Evolutionary conservation across 2,888 invertebrate species (phyloP).

Genomic region (Ormyrus rosae): DNA sequence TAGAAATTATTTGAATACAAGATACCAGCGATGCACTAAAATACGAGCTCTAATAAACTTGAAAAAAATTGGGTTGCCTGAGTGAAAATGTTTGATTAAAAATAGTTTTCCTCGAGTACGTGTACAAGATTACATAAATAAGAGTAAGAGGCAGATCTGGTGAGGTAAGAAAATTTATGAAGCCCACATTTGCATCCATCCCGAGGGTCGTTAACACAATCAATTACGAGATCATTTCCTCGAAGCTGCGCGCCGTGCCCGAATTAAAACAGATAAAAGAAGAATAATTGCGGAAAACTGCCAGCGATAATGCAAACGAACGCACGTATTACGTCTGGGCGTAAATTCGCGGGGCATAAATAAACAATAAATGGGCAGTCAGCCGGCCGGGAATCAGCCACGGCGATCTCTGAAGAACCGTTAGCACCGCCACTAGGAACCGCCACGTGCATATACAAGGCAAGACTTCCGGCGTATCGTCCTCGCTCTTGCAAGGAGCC

Average conservation of each 20-base stretch:
- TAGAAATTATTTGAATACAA: no score
- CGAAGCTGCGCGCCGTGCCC: neutral
- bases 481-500: neutral
- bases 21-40: no score
- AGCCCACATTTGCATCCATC: constrained; percentile 3
- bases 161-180: neutral
- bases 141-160: no score
- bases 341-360: constrained; percentile 20
- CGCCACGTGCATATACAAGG: neutral
- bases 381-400: constrained; percentile 15
- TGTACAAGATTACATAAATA: no score
- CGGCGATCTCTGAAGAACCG: constrained; percentile 18
- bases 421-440: neutral
- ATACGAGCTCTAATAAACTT: no score
- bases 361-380: constrained; percentile 39
- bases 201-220: neutral
- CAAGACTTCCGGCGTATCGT: constrained; percentile 41
- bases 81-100: no score
- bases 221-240: constrained; percentile 17
- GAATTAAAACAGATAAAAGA: constrained; percentile 43
- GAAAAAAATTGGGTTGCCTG: no score
- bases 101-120: no score
- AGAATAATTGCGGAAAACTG: constrained; percentile 31
- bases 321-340: neutral
- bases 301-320: constrained; percentile 26